phyloP scores from a whole-genome alignment of 2,888 invertebrate species.

The Zygothrica quintamaculata region DNA sequence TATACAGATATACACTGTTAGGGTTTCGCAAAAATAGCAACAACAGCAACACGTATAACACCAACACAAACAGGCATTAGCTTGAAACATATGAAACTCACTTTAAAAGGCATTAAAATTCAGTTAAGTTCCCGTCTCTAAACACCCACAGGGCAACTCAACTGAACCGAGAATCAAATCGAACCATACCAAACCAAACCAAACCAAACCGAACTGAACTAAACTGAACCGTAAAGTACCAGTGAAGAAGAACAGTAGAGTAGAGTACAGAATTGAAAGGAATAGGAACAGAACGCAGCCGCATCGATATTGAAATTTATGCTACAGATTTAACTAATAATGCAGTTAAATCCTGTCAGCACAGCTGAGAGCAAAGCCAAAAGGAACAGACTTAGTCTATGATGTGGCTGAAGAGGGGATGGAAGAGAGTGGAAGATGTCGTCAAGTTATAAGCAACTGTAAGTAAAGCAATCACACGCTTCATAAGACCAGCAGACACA shows the following conservation, averaged over 20 bases:
- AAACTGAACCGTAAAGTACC: no score
- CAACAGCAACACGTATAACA: conserved; percentile 17
- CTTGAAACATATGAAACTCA: conserved; percentile 61
- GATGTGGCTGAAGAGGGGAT: not conserved
- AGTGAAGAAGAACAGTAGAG: no score
- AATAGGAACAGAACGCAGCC: conserved; percentile 31
- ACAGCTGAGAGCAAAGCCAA: conserved; percentile 33
- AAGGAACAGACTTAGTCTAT: not conserved
- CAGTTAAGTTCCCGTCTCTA: conserved; percentile 62
- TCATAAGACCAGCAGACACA: conserved; percentile 67
- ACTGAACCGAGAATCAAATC: not conserved
- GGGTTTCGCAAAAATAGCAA: conserved; percentile 50
- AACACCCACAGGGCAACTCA: conserved; percentile 34
- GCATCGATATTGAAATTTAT: conserved; percentile 78
- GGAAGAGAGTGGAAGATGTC: not conserved
- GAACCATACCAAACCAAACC: conserved; percentile 1
- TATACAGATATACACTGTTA: conserved; percentile 49
- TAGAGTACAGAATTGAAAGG: no score
- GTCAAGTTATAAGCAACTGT: conserved; percentile 60
- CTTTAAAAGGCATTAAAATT: conserved; percentile 75
- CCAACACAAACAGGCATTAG: conserved; percentile 21
- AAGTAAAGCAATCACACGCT: conserved; percentile 79
- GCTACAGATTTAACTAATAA: conserved; percentile 77
- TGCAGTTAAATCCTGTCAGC: conserved; percentile 72
- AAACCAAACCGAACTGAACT: conserved; percentile 1